Evolutionary conservation across 2,113 vertebrate genomes (phyloP).

Genomic region (Urocitellus parryii): DNA sequence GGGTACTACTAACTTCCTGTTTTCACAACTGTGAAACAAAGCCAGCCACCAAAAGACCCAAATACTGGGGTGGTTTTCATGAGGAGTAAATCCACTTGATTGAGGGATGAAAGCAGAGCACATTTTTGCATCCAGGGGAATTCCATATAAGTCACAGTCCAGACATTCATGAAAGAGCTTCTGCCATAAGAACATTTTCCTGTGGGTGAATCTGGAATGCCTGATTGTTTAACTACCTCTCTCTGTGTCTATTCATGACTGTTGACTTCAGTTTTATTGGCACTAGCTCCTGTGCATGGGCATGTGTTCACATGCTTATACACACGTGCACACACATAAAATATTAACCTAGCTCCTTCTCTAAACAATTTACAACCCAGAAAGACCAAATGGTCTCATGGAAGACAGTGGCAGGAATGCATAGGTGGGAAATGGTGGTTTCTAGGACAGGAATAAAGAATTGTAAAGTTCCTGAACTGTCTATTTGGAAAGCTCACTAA

Average conservation of each 20-base stretch:
- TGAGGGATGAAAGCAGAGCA: conserved; percentile 55
- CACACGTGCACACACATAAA: background rate
- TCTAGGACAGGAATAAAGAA: background rate
- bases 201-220: background rate
- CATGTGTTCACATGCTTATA: rapidly evolving
- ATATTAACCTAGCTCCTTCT: background rate
- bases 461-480: background rate
- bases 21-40: conserved; percentile 55
- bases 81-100: conserved; percentile 17
- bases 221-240: background rate
- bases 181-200: background rate
- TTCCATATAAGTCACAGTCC: conserved; percentile 51
- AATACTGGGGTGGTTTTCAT: background rate
- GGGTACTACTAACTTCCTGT: background rate
- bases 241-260: background rate
- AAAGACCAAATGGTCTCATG: background rate
- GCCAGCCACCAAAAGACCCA: background rate
- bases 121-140: conserved; percentile 52
- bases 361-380: background rate
- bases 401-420: background rate
- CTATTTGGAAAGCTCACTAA: background rate
- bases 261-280: background rate
- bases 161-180: background rate
- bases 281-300: background rate
- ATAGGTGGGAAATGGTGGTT: background rate